Conservation (phyloP, 2,888 invertebrate genomes). For the Proisotoma minuta region DNA sequence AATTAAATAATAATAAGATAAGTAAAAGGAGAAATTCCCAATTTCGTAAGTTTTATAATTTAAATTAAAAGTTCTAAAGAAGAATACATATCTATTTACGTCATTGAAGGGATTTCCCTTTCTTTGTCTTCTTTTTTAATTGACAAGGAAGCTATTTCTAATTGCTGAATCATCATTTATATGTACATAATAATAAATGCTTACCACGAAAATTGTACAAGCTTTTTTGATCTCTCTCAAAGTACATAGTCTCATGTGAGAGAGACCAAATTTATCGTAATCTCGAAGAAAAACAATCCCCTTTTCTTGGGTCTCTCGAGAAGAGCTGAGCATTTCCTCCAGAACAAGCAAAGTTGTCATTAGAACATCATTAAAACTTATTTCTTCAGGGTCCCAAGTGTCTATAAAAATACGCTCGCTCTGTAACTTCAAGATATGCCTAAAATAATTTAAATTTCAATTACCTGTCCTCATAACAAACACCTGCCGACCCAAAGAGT, state of each 20-base stretch:
- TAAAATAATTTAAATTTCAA: neutral
- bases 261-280: conserved; percentile 51
- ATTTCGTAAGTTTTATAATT: too few species aligned
- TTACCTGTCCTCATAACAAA: conserved; percentile 32
- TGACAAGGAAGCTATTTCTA: too few species aligned
- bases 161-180: too few species aligned
- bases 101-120: too few species aligned
- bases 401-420: conserved; percentile 44
- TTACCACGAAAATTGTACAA: conserved; percentile 49
- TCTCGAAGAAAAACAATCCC: conserved; percentile 53
- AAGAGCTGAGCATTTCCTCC: conserved; percentile 50
- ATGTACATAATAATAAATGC: too few species aligned
- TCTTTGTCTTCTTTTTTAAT: too few species aligned
- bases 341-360: conserved; percentile 50
- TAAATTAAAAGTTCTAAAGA: too few species aligned
- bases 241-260: conserved; percentile 50
- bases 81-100: too few species aligned
- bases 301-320: conserved; percentile 52
- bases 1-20: too few species aligned
- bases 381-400: conserved; percentile 51
- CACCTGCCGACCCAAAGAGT: conserved; percentile 24
- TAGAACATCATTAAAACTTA: conserved; percentile 50
- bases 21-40: too few species aligned
- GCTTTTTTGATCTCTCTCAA: conserved; percentile 51
- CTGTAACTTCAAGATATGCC: neutral